A percentile compares a stretch with the other conserved stretches of the same genome.
phyloP scores from a whole-genome alignment of 2,113 vertebrate species.

The Dolichallabes microphthalmus region DNA sequence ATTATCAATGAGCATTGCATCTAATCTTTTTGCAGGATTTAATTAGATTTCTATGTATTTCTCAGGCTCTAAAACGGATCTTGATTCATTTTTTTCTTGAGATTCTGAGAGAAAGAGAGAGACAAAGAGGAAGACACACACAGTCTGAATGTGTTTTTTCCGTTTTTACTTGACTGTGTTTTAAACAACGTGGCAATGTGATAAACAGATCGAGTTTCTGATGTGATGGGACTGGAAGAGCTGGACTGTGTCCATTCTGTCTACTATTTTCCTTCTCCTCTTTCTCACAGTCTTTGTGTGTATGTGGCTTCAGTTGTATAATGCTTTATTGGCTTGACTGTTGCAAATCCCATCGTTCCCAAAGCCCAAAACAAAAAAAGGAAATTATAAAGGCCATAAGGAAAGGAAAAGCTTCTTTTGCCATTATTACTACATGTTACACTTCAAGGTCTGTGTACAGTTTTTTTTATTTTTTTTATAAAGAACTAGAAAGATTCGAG shows the following conservation, averaged over 20 bases:
- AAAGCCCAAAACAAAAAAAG: background rate
- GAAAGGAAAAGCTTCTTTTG: background rate
- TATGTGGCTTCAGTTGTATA: background rate
- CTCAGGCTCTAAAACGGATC: background rate
- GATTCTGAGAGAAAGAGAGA: background rate
- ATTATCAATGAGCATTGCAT: background rate
- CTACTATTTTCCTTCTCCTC: background rate
- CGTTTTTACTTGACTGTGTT: slow-evolving; percentile 41
- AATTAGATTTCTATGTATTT: background rate
- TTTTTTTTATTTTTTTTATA: too few species aligned
- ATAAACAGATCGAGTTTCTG: slow-evolving; percentile 47
- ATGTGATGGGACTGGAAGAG: slow-evolving; percentile 41
- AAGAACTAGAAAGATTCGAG: background rate
- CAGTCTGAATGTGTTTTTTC: slow-evolving; percentile 10
- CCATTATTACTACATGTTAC: background rate
- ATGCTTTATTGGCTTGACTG: slow-evolving; percentile 1
- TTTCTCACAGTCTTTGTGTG: background rate
- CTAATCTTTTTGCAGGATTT: too few species aligned
- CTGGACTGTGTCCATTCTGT: slow-evolving; percentile 16
- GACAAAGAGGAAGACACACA: background rate
- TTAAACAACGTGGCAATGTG: slow-evolving; percentile 47
- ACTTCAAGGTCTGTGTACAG: background rate
- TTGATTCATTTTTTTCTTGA: background rate
- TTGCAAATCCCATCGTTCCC: background rate
- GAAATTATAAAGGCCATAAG: background rate